Conservation (phyloP, 1,140 invertebrate species). For the Atta texana region DNA sequence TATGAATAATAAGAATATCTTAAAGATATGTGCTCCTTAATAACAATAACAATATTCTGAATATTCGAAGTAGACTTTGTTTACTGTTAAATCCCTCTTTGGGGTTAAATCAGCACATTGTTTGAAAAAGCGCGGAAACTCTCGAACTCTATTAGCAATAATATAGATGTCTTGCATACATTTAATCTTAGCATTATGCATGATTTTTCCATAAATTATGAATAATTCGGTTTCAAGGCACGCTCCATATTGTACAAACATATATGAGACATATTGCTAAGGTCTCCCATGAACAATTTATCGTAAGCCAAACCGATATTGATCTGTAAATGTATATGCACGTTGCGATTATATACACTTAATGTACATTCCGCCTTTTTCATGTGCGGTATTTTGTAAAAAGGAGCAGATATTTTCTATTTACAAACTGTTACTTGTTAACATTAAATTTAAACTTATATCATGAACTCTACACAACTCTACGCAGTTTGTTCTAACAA, state of each 20-base stretch:
- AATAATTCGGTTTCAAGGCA: slow-evolving; percentile 1
- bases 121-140: slow-evolving; percentile 89
- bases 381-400: slow-evolving; percentile 52
- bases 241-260: slow-evolving; percentile 6
- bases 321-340: slow-evolving; percentile 12
- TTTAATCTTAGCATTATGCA: slow-evolving; percentile 3
- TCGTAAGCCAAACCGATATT: slow-evolving; percentile 12
- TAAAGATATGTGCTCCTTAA: slow-evolving; percentile 85
- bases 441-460: slow-evolving; percentile 43
- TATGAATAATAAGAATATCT: neutral
- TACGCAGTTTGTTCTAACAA: slow-evolving; percentile 51
- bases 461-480: slow-evolving; percentile 47
- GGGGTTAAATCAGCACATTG: slow-evolving; percentile 92
- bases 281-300: neutral
- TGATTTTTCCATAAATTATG: slow-evolving; percentile 40
- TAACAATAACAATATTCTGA: slow-evolving; percentile 91
- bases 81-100: slow-evolving; percentile 94
- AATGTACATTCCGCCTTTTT: slow-evolving; percentile 46
- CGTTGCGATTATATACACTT: neutral
- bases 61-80: slow-evolving; percentile 92
- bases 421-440: slow-evolving; percentile 62
- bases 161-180: slow-evolving; percentile 58
- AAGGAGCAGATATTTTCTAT: slow-evolving; percentile 44
- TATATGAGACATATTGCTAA: neutral
- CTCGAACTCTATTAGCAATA: slow-evolving; percentile 89